Evolutionary conservation across 2,888 invertebrate species (phyloP).

Genomic region (Scotopteryx bipunctaria): DNA sequence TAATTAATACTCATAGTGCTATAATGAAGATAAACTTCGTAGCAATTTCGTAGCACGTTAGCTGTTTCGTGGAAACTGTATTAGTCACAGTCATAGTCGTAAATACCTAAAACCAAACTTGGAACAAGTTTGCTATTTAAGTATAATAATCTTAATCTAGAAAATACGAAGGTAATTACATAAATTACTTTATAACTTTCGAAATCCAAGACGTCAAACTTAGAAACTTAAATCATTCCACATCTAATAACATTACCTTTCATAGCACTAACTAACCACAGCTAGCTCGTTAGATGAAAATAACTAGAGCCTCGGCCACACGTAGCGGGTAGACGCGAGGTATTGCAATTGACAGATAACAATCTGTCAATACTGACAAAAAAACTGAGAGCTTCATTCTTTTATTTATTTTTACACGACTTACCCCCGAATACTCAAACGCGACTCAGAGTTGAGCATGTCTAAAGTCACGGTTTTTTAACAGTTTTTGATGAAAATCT

Average conservation of each 20-base stretch:
- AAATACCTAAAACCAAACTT: not conserved
- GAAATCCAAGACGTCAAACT: slow-evolving; percentile 9
- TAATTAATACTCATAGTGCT: too few relatives aligned
- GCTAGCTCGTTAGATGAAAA: slow-evolving; percentile 36
- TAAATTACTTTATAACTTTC: slow-evolving; percentile 8
- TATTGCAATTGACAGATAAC: too few relatives aligned
- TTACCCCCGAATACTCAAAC: too few relatives aligned
- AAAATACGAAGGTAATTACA: not conserved
- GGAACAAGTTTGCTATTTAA: slow-evolving; percentile 3
- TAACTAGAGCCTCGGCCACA: slow-evolving; percentile 13
- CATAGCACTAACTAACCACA: slow-evolving; percentile 20
- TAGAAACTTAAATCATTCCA: slow-evolving; percentile 24
- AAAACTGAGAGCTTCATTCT: too few relatives aligned
- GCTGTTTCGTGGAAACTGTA: not conserved
- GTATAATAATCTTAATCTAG: slow-evolving; percentile 7
- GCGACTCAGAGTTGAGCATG: too few relatives aligned
- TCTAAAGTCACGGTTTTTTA: too few relatives aligned
- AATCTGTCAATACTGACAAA: too few relatives aligned
- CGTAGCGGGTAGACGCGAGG: not conserved
- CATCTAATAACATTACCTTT: slow-evolving; percentile 20
- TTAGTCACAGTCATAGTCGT: too few relatives aligned
- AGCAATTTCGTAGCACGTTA: not conserved
- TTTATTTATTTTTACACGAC: too few relatives aligned
- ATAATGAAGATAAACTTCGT: too few relatives aligned
- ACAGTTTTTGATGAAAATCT: too few relatives aligned